Percentiles rank a stretch among this genome's conserved stretches.
These are phyloP conservation scores for Phenacoccus solenopsis DNA, from an alignment of 1,140 invertebrate species.

Conservation along the genomic window DNA sequence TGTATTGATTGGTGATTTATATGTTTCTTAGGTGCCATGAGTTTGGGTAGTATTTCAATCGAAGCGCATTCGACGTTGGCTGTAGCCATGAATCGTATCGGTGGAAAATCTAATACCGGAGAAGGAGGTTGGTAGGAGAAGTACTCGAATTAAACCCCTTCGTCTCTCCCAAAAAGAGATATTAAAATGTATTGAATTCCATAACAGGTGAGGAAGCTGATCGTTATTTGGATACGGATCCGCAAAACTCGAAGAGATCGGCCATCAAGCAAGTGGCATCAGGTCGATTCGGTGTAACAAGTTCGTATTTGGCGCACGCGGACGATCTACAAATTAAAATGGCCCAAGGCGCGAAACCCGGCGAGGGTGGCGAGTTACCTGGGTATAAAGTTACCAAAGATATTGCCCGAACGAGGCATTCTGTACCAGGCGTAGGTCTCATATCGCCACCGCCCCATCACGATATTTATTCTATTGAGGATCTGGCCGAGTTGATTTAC, in stretches of 20 bases:
- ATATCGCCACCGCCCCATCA: constrained; percentile 98
- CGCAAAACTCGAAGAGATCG: constrained; percentile 59
- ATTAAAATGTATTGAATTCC: neutral
- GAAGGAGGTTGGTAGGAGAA: constrained; percentile 49
- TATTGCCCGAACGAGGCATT: constrained; percentile 89
- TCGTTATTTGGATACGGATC: constrained; percentile 66
- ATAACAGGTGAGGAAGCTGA: constrained; percentile 63
- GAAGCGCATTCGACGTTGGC: constrained; percentile 92
- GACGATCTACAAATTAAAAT: constrained; percentile 96
- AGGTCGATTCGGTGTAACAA: constrained; percentile 95
- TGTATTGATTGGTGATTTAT: no score
- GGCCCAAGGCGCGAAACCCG: constrained; percentile 96
- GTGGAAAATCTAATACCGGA: constrained; percentile 61
- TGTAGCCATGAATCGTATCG: constrained; percentile 86
- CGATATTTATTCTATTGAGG: constrained; percentile 99
- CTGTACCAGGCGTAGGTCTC: constrained; percentile 91
- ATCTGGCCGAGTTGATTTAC: constrained; percentile 95
- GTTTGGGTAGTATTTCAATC: constrained; percentile 81
- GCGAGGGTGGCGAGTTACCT: constrained; percentile 88
- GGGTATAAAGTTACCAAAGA: constrained; percentile 81
- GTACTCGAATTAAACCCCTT: neutral
- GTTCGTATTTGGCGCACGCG: constrained; percentile 89
- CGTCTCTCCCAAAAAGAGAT: neutral
- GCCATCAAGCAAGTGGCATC: constrained; percentile 90
- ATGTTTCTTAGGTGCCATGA: constrained; percentile 58